Conservation (phyloP, 2,113 vertebrate genomes). For the Macquaria australasica region DNA sequence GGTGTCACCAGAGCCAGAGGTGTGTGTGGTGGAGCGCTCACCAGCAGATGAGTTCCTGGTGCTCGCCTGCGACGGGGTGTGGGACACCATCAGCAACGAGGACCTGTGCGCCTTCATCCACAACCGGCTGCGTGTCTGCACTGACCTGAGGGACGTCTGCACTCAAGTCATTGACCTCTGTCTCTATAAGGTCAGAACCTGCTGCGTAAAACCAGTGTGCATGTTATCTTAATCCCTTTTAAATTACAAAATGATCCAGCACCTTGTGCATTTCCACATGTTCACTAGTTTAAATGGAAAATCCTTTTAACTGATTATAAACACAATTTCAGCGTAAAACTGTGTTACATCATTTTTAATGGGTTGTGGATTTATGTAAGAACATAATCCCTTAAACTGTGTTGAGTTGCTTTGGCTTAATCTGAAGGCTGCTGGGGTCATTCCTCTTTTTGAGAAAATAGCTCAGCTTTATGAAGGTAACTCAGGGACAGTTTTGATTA, state of each 20-base stretch:
- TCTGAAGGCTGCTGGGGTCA: neutral
- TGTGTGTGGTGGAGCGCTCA: conserved; percentile 83
- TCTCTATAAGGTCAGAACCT: conserved; percentile 86
- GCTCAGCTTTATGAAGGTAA: neutral
- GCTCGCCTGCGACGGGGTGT: conserved; percentile 89
- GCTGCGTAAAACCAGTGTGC: neutral
- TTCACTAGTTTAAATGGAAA: conserved; percentile 3
- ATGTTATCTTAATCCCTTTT: neutral
- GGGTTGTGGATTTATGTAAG: conserved; percentile 36
- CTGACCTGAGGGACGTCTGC: conserved; percentile 87
- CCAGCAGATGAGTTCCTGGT: conserved; percentile 87
- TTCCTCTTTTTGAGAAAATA: neutral
- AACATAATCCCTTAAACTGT: conserved; percentile 44
- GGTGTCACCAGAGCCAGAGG: conserved; percentile 89
- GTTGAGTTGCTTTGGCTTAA: conserved; percentile 4
- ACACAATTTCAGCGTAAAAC: conserved; percentile 26
- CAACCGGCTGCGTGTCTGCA: conserved; percentile 84
- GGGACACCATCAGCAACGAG: conserved; percentile 86
- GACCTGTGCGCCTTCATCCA: conserved; percentile 85
- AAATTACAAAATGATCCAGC: neutral
- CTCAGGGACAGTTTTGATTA: neutral
- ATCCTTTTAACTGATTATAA: conserved; percentile 36
- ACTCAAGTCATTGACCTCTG: conserved; percentile 87
- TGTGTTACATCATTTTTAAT: conserved; percentile 44
- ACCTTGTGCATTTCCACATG: neutral